Conservation (phyloP, 2,888 invertebrate genomes). For the Leptinotarsa peninsularis region DNA sequence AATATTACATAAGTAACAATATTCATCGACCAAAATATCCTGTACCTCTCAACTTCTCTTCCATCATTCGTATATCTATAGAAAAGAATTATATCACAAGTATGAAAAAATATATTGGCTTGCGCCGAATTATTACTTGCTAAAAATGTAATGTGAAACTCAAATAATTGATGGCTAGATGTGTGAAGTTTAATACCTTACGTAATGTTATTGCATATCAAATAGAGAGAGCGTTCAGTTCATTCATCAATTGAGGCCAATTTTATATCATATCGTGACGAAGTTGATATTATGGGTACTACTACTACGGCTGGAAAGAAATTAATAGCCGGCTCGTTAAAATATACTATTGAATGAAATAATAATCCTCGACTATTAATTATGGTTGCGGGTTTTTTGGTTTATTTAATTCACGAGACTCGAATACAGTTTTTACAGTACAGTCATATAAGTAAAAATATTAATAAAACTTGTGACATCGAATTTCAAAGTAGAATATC, state of each 20-base stretch:
- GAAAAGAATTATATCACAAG: neutral
- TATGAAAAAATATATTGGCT: conserved; percentile 5
- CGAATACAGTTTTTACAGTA: too few relatives aligned
- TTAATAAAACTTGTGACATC: too few relatives aligned
- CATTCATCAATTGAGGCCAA: conserved; percentile 26
- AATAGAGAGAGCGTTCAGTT: conserved; percentile 29
- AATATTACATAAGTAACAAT: too few relatives aligned
- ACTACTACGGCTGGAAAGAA: neutral
- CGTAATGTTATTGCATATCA: conserved; percentile 23
- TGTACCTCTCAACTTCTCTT: neutral
- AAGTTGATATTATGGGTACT: conserved; percentile 1
- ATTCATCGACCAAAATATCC: too few relatives aligned
- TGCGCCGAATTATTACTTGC: neutral
- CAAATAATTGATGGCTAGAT: conserved; percentile 23
- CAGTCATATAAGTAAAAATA: too few relatives aligned
- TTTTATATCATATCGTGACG: conserved; percentile 20
- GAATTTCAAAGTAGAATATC: too few relatives aligned
- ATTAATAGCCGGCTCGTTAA: neutral
- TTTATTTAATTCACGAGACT: neutral
- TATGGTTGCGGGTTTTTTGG: neutral
- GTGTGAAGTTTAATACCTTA: conserved; percentile 25
- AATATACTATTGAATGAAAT: conserved; percentile 8
- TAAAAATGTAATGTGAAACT: conserved; percentile 21
- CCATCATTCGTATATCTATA: neutral
- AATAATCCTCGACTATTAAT: neutral